phyloP scores from a whole-genome alignment of 2,888 invertebrate species.

The Latrodectus hesperus region DNA sequence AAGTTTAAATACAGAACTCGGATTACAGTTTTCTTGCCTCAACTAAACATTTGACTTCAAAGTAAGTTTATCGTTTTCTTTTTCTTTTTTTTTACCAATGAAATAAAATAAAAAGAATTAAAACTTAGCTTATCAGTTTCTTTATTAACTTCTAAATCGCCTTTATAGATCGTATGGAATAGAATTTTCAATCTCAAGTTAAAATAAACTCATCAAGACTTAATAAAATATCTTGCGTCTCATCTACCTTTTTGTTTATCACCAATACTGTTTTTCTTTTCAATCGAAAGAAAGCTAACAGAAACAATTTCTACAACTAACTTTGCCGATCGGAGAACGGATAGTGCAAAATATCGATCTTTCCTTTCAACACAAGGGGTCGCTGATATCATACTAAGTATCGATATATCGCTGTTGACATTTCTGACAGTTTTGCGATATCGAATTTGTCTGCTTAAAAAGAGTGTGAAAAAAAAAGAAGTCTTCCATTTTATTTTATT shows the following conservation, averaged over 20 bases:
- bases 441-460: constrained; percentile 58
- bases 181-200: too few species aligned
- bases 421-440: constrained; percentile 62
- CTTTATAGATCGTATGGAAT: too few species aligned
- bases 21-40: too few species aligned
- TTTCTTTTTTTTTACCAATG: too few species aligned
- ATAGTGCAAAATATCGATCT: constrained; percentile 23
- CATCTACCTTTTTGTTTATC: neutral
- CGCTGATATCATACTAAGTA: neutral
- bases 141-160: too few species aligned
- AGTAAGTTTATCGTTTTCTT: too few species aligned
- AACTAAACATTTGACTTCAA: too few species aligned
- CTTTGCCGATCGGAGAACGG: constrained; percentile 9
- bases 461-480: constrained; percentile 9
- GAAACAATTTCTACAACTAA: constrained; percentile 34
- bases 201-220: too few species aligned
- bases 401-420: constrained; percentile 61
- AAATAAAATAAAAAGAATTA: too few species aligned
- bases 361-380: constrained; percentile 9
- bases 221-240: too few species aligned
- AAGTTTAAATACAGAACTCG: too few species aligned
- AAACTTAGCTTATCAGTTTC: too few species aligned
- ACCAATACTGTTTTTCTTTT: neutral
- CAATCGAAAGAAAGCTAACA: constrained; percentile 13
- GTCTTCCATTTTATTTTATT: constrained; percentile 15